A percentile compares a stretch with the other conserved stretches of the same genome.
Conservation (phyloP, 2,888 invertebrate genomes). For the Dasypogon diadema region DNA sequence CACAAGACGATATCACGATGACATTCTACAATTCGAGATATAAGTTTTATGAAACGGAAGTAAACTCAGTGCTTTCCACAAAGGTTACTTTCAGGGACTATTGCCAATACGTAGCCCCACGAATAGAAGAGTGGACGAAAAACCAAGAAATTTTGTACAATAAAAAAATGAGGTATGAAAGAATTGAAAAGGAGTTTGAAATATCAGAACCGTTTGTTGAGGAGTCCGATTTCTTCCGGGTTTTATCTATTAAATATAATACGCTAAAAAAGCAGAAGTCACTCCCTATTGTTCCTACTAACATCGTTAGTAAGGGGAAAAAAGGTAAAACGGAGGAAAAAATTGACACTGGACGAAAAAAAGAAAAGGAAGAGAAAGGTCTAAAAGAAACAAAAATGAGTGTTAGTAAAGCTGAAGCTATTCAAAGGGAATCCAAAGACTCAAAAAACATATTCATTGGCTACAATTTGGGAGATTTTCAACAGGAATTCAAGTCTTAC, state of each 20-base stretch:
- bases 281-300: background rate
- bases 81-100: conserved; percentile 53
- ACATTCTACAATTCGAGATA: background rate
- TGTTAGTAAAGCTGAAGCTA: background rate
- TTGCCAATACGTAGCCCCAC: conserved; percentile 27
- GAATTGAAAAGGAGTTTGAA: background rate
- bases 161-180: background rate
- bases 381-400: background rate
- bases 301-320: conserved; percentile 12
- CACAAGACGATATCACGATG: background rate
- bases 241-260: background rate
- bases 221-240: background rate
- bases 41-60: background rate
- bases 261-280: background rate
- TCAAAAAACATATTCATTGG: background rate
- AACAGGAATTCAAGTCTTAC: background rate
- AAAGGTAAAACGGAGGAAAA: background rate
- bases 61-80: conserved; percentile 6
- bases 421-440: background rate
- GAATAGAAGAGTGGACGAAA: conserved; percentile 32
- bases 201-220: background rate
- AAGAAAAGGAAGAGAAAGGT: background rate
- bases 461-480: background rate
- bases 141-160: background rate
- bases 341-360: background rate